Base-by-base conservation (phyloP, 2,113 vertebrate species). In the Xenopus tropicalis region DNA sequence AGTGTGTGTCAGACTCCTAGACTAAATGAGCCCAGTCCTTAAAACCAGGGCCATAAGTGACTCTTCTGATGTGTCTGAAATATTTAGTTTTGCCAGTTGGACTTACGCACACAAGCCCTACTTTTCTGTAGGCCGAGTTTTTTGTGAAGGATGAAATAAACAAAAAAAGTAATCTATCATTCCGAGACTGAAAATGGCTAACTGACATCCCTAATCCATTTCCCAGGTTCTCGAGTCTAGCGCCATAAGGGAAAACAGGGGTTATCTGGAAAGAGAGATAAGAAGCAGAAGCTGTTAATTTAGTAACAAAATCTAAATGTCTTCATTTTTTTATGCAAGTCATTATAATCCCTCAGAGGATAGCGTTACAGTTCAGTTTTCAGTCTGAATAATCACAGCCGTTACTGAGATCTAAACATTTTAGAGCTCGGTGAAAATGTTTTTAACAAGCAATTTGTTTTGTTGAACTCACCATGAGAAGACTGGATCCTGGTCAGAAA, bases 61-160 rank as follows among this genome's bases (percentile, higher is more conserved):
- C 65, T 74, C 48, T 66, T 76, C 58, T 62, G 73, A 76, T 67
- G 73, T 76, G 59, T 63, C 73, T 76, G 66, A 76, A 69, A 22
- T 69, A 76, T 76, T 84, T 87, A 67, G 0, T 79, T 82, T 82
- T 72, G 70, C 69, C 79, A 52, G 79, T 80, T 85, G 79, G 79
- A 78, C 25, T 77, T 72, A 83, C 80, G 78, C 77, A 68, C 21
- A 48, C 80, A 63, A 66, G 64, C 80, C 78, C 69, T 72, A 70
- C 58, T 9, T 82, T 86, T 86, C 77, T 79, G 82, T 61, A 7
- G 1, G 21, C 61, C 9, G 78, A 43, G 69, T 85, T 83, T 83
- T 71, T 76, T 74, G 72, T 79, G 44, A 80, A 78, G 57, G 65
- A 64, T 82, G 78, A 70, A 78, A 83, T 83, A 88, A 85, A 80